These are phyloP conservation scores for Pachycephala philippinensis DNA, from an alignment of 2,113 vertebrate species.

Conservation along the genomic window DNA sequence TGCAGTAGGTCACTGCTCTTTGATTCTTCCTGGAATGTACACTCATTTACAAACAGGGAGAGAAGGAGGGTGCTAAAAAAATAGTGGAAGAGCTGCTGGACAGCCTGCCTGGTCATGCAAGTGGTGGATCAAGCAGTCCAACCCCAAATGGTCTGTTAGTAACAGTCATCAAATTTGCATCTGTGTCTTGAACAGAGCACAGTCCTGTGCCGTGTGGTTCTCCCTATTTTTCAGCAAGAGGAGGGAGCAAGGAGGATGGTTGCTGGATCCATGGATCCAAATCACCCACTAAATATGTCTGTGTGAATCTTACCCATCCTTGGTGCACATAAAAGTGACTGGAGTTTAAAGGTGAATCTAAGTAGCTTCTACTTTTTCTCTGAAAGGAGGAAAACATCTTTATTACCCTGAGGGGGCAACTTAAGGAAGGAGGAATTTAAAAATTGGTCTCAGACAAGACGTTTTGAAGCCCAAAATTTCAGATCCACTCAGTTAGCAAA, in stretches of 20 bases:
- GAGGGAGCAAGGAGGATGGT: neutral
- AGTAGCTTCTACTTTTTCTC: neutral
- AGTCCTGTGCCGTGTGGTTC: fast-evolving
- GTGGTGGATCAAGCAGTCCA: neutral
- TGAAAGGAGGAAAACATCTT: neutral
- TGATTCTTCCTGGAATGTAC: neutral
- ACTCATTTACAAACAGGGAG: neutral
- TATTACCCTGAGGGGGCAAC: neutral
- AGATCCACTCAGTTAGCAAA: neutral
- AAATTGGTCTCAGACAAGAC: neutral
- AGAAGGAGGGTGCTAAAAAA: neutral
- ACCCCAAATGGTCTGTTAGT: neutral
- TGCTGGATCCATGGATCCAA: neutral
- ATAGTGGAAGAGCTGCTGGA: neutral
- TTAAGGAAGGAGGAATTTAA: neutral
- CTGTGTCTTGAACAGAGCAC: neutral
- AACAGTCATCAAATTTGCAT: neutral
- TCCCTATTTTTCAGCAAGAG: neutral
- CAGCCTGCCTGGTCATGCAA: neutral
- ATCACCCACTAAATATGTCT: neutral
- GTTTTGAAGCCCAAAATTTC: neutral
- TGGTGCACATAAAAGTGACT: neutral
- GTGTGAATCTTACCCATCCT: neutral
- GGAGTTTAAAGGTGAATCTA: neutral
- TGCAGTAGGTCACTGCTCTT: neutral